Conservation (phyloP, 2,888 invertebrate genomes). For the Agrotis exclamationis region DNA sequence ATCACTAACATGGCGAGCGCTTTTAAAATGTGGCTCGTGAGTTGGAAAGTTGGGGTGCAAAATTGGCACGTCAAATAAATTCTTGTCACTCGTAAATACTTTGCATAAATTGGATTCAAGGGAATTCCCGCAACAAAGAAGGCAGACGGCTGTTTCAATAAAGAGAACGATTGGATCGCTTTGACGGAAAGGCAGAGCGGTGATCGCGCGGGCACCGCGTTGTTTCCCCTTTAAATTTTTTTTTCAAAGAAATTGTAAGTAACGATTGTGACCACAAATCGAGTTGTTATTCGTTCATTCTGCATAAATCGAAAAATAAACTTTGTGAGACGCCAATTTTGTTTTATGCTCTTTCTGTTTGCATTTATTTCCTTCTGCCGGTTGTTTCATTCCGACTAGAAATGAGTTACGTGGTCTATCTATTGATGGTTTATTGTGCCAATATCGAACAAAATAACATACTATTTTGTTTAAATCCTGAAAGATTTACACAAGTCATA, state of each 20-base stretch:
- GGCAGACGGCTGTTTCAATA: slow-evolving; percentile 85
- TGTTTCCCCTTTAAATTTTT: slow-evolving; percentile 74
- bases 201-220: slow-evolving; percentile 71
- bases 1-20: slow-evolving; percentile 72
- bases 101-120: slow-evolving; percentile 87
- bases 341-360: slow-evolving; percentile 64
- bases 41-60: slow-evolving; percentile 75
- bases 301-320: slow-evolving; percentile 75
- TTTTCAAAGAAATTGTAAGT: slow-evolving; percentile 61
- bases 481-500: slow-evolving; percentile 31
- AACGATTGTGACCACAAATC: slow-evolving; percentile 71
- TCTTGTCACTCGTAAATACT: slow-evolving; percentile 88
- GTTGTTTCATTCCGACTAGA: slow-evolving; percentile 35
- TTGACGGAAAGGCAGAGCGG: slow-evolving; percentile 82
- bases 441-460: slow-evolving; percentile 20
- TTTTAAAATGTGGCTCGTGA: slow-evolving; percentile 76
- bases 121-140: slow-evolving; percentile 87
- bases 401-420: slow-evolving; percentile 47
- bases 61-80: slow-evolving; percentile 88
- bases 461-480: slow-evolving; percentile 10
- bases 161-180: slow-evolving; percentile 86
- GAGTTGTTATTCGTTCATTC: slow-evolving; percentile 73
- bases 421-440: slow-evolving; percentile 33
- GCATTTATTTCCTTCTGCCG: slow-evolving; percentile 54
- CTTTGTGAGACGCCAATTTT: slow-evolving; percentile 67